phyloP scores from a whole-genome alignment of 2,113 vertebrate genomes.

The Phaethornis superciliosus region DNA sequence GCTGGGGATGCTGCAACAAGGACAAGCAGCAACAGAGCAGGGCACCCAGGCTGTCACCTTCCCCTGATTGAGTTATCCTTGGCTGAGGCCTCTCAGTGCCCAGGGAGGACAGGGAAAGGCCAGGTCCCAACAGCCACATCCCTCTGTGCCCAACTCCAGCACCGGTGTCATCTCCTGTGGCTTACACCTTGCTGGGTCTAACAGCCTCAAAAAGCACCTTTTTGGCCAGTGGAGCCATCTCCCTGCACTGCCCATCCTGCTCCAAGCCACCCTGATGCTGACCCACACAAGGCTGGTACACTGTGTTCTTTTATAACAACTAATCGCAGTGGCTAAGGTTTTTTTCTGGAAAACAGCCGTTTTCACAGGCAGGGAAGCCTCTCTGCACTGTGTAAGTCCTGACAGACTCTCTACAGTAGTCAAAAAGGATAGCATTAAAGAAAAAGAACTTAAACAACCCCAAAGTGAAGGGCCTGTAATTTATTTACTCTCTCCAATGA shows the following conservation, averaged over 20 bases:
- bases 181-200: background rate
- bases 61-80: background rate
- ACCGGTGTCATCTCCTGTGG: rapidly evolving
- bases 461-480: conserved; percentile 59
- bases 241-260: rapidly evolving
- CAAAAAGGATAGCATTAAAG: conserved; percentile 28
- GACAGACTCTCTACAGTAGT: conserved; percentile 51
- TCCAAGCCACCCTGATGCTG: rapidly evolving
- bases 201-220: background rate
- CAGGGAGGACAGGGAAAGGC: rapidly evolving
- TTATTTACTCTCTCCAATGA: conserved; percentile 70
- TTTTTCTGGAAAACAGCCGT: background rate
- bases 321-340: background rate
- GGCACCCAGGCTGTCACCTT: rapidly evolving
- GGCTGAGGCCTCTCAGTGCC: rapidly evolving
- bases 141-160: rapidly evolving
- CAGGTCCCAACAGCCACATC: background rate
- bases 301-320: rapidly evolving
- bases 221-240: background rate
- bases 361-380: background rate
- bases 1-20: background rate
- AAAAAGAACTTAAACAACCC: conserved; percentile 63
- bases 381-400: conserved; percentile 15
- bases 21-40: background rate
- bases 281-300: rapidly evolving